Evolutionary conservation across 2,797 vertebrate species (phyloP).

Genomic region (Helarctos malayanus): DNA sequence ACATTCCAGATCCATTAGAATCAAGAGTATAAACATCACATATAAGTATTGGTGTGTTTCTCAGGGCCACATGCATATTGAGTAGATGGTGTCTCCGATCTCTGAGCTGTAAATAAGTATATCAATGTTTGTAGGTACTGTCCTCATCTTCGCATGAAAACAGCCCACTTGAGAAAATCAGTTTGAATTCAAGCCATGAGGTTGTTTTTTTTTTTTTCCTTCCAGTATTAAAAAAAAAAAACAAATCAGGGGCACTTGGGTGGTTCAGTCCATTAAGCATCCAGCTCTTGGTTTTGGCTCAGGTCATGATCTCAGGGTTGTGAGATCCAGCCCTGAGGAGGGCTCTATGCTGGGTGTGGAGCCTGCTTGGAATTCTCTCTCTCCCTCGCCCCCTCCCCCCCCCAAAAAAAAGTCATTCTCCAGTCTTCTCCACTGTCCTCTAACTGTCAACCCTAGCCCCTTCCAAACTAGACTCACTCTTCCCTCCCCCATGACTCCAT

Average conservation of each 20-base stretch:
- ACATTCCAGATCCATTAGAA: background rate
- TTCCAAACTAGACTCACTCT: background rate
- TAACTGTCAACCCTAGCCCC: background rate
- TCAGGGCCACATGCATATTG: background rate
- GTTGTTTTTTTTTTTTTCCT: background rate
- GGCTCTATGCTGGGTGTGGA: background rate
- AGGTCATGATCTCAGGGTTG: background rate
- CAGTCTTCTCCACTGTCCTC: background rate
- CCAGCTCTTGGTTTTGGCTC: background rate
- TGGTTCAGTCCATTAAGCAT: background rate
- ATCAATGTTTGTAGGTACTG: background rate
- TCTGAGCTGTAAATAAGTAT: background rate
- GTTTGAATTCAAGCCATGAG: background rate
- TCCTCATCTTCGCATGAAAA: background rate
- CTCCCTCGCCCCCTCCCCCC: too few relatives aligned
- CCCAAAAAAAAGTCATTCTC: background rate
- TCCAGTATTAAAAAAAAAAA: background rate
- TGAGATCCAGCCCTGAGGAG: background rate
- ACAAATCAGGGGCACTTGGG: background rate
- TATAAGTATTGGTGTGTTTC: background rate
- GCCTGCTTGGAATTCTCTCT: background rate
- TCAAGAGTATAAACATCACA: background rate
- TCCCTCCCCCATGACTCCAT: background rate
- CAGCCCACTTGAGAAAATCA: background rate
- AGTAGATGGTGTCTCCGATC: background rate